Evolutionary conservation across 2,113 vertebrate genomes (phyloP).

Genomic region (Antechinus stuartii): DNA sequence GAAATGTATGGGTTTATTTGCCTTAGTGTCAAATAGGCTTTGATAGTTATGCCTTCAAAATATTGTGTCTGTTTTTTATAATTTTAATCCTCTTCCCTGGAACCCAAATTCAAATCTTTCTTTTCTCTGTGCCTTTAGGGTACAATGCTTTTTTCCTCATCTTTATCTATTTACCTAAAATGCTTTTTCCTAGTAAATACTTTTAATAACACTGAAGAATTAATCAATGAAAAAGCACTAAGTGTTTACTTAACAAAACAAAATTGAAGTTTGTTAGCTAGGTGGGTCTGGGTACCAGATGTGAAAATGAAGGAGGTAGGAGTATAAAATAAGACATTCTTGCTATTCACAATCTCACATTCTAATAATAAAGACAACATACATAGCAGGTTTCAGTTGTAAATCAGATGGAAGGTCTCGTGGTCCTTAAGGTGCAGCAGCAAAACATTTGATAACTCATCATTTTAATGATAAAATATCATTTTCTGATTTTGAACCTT

Average conservation of each 20-base stretch:
- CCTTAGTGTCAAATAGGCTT: background rate
- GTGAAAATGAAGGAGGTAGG: slow-evolving; percentile 11
- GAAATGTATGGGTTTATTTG: background rate
- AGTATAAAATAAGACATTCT: background rate
- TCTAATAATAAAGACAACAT: background rate
- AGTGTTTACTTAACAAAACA: background rate
- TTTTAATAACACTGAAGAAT: background rate
- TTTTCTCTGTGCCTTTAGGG: background rate
- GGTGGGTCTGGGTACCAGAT: slow-evolving; percentile 52
- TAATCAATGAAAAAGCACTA: background rate
- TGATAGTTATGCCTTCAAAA: background rate
- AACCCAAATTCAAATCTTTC: background rate
- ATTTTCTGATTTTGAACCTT: background rate
- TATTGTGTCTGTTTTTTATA: background rate
- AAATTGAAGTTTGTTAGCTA: background rate
- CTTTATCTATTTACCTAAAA: background rate
- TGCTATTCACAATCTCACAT: background rate
- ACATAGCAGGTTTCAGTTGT: background rate
- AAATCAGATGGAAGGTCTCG: background rate
- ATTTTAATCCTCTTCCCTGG: background rate
- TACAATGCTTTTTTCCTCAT: background rate
- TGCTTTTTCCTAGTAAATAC: background rate
- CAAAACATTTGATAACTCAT: background rate
- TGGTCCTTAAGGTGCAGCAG: background rate
- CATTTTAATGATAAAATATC: background rate